phyloP scores from a whole-genome alignment of 1,140 invertebrate species.

The Trissolcus basalis region DNA sequence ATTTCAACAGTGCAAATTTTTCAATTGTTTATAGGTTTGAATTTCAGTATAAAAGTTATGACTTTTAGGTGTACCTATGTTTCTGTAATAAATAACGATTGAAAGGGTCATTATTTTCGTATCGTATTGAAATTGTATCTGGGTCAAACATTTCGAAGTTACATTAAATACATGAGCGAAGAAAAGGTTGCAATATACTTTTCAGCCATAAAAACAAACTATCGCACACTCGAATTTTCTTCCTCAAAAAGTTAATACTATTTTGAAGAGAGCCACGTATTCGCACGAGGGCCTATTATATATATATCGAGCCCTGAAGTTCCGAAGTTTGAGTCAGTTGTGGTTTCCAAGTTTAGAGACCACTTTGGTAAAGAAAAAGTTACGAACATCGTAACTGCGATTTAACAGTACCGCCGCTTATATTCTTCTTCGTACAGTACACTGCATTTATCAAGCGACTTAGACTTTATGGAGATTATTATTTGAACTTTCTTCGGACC shows the following conservation, averaged over 20 bases:
- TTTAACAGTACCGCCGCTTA: slow-evolving; percentile 58
- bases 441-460: slow-evolving; percentile 12
- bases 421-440: slow-evolving; percentile 35
- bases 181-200: slow-evolving; percentile 19
- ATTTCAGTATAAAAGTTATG: too few species aligned
- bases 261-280: slow-evolving; percentile 49
- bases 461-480: slow-evolving; percentile 30
- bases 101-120: too few species aligned
- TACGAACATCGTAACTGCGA: slow-evolving; percentile 59
- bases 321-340: slow-evolving; percentile 47
- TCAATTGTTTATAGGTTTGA: too few species aligned
- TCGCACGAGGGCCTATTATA: slow-evolving; percentile 47
- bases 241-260: slow-evolving; percentile 46
- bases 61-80: too few species aligned
- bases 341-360: slow-evolving; percentile 62
- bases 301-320: slow-evolving; percentile 42
- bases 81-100: too few species aligned
- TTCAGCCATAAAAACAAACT: slow-evolving; percentile 21
- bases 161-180: not conserved
- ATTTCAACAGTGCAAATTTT: too few species aligned
- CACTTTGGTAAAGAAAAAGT: slow-evolving; percentile 62
- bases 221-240: slow-evolving; percentile 7
- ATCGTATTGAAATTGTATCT: too few species aligned
- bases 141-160: too few species aligned
- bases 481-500: slow-evolving; percentile 31